Evolutionary conservation across 2,888 invertebrate genomes (phyloP), one percentile per base, ranked within the genome.

Genomic region (Lepidonotus clava): DNA sequence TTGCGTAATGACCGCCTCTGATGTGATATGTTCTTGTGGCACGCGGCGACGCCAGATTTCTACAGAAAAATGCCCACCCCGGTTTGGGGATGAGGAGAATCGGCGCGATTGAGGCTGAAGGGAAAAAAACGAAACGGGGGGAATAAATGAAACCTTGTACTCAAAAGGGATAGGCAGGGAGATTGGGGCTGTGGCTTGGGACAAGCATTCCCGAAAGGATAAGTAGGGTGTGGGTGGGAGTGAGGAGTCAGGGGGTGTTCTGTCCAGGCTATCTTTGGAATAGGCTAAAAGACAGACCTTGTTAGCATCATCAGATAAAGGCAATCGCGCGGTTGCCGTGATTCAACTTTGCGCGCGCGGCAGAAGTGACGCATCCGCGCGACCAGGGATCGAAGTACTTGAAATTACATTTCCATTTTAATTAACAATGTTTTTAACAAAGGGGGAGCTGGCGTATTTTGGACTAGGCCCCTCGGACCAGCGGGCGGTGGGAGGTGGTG

Each of bases 351-450:
- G 67, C 71, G 71, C 71, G 71, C 71, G 71, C 71, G 38, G 36
- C 71, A 71, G 36, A 71, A 71, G 71, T 71, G 71, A 71, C 71
- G 71, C 71, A 71, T 71, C 71, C 71, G 71, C 71, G 71, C 71
- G 71, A 71, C 71, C 38, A 38, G 71, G 80, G 80, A 80, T 80
- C 80, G 46, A 80, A 80, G 24, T 41, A 80, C 80, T 80, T 46
- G 46, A 80, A 80, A 80, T 80, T 80, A 80, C 80, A 80, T 80
- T 80, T 80, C 80, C 80, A 80, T 51, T 46, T 80, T 80, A 80
- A 80, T 80, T 80, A 80, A 80, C 46, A 46, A 14, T 46, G 46
- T 32, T 51, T 80, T 80, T 46, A 36, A 71, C 71, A 71, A 71
- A 71, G 71, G 71, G 38, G 1, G 34, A 18, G 76, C 21, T 76